Percentiles rank a stretch among this genome's conserved stretches.
These are phyloP conservation scores for Hypotaenidia okinawae DNA, from an alignment of 2,797 vertebrate species.

Conservation along the genomic window DNA sequence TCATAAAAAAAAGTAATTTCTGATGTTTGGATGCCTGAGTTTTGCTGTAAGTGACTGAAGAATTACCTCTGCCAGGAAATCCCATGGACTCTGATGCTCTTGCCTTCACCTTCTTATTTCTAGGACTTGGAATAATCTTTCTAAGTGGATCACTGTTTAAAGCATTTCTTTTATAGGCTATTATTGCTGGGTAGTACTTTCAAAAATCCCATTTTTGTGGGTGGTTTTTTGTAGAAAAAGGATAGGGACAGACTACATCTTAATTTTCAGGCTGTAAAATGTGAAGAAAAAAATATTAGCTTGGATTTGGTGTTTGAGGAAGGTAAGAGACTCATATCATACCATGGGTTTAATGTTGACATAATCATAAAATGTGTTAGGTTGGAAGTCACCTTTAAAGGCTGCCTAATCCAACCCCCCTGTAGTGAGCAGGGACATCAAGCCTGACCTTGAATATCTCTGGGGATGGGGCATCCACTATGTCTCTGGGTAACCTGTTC, in stretches of 20 bases:
- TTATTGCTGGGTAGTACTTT: not conserved
- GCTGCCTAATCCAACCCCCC: too few species aligned
- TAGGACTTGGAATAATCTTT: not conserved
- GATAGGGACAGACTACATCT: not conserved
- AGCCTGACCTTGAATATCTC: too few species aligned
- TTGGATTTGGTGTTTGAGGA: not conserved
- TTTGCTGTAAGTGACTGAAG: not conserved
- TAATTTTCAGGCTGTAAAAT: not conserved
- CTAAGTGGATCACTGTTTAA: not conserved
- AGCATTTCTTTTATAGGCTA: not conserved
- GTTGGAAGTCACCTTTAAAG: too few species aligned
- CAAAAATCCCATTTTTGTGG: not conserved
- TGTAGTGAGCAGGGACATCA: too few species aligned
- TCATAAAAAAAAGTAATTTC: not conserved
- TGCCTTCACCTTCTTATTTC: not conserved
- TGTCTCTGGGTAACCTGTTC: too few species aligned
- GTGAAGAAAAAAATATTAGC: not conserved
- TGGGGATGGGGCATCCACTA: too few species aligned
- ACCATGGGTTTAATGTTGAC: not conserved
- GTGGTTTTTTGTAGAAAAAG: not conserved
- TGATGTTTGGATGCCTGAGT: not conserved
- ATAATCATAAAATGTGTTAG: too few species aligned
- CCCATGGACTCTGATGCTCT: not conserved
- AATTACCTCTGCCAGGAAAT: not conserved
- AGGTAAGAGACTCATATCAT: not conserved